A percentile compares a stretch with the other conserved stretches of the same genome.
These are phyloP conservation scores for Cherax destructor DNA, from an alignment of 1,140 invertebrate species.

Conservation along the genomic window DNA sequence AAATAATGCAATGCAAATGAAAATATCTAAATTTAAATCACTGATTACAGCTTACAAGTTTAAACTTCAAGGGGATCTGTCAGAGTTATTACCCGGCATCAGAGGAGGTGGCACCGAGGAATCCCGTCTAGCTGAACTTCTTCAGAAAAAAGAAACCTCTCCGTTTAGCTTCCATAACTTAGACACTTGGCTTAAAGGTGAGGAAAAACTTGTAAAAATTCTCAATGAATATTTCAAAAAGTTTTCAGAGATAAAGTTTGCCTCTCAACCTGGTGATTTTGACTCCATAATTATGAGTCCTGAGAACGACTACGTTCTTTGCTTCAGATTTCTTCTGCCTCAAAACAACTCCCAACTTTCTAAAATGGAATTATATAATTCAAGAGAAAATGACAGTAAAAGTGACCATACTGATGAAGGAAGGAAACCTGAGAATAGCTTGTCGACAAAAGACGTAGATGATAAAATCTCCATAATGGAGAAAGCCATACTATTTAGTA, in stretches of 20 bases:
- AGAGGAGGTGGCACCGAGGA: conserved; percentile 18
- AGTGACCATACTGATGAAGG: too few relatives aligned
- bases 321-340: background rate
- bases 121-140: background rate
- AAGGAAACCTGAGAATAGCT: too few relatives aligned
- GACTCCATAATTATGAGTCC: too few relatives aligned
- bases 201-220: too few relatives aligned
- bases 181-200: too few relatives aligned
- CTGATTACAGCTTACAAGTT: background rate
- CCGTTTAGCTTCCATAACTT: too few relatives aligned
- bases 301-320: too few relatives aligned
- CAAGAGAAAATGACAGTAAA: background rate
- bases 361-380: background rate
- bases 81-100: background rate
- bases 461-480: background rate
- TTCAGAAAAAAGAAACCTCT: too few relatives aligned
- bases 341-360: conserved; percentile 1
- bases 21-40: background rate
- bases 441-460: too few relatives aligned
- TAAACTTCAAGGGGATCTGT: background rate
- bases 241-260: too few relatives aligned
- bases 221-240: too few relatives aligned
- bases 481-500: conserved; percentile 2
- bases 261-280: too few relatives aligned
- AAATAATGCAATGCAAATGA: background rate